Conservation (phyloP, 2,888 invertebrate species). For the Opisthograptis luteolata region DNA sequence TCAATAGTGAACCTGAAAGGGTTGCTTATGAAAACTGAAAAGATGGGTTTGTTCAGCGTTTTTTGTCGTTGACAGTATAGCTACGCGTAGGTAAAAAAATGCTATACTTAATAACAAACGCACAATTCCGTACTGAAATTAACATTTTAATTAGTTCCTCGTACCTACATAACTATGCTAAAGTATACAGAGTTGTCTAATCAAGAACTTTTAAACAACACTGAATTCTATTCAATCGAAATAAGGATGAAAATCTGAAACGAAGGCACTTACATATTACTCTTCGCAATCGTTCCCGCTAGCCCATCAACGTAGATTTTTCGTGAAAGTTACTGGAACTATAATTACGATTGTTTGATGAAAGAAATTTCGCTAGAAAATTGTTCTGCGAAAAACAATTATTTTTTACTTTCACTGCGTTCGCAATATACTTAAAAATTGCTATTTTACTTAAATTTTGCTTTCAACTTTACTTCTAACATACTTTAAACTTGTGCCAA, state of each 20-base stretch:
- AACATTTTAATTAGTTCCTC: conserved; percentile 28
- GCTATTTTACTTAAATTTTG: background rate
- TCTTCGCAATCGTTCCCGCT: background rate
- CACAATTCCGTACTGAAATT: conserved; percentile 23
- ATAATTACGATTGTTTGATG: conserved; percentile 19
- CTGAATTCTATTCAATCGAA: background rate
- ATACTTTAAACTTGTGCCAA: background rate
- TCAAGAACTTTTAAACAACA: background rate
- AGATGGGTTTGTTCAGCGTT: too few relatives aligned
- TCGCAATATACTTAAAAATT: background rate
- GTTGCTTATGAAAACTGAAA: too few relatives aligned
- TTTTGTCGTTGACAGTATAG: too few relatives aligned
- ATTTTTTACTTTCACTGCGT: conserved; percentile 10
- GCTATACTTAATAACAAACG: background rate
- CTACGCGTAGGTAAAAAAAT: too few relatives aligned
- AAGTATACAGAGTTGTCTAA: background rate
- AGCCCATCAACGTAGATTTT: background rate
- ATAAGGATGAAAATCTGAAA: background rate
- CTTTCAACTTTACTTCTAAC: too few relatives aligned
- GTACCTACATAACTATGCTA: conserved; percentile 25
- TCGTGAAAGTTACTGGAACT: conserved; percentile 30
- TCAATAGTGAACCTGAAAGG: too few relatives aligned
- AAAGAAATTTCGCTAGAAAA: conserved; percentile 22
- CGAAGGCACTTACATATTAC: background rate
- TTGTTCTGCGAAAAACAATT: conserved; percentile 10